A percentile compares a stretch with the other conserved stretches of the same genome.
These are phyloP conservation scores for Synanthedon myopaeformis DNA, from an alignment of 2,888 invertebrate species.

Conservation along the genomic window DNA sequence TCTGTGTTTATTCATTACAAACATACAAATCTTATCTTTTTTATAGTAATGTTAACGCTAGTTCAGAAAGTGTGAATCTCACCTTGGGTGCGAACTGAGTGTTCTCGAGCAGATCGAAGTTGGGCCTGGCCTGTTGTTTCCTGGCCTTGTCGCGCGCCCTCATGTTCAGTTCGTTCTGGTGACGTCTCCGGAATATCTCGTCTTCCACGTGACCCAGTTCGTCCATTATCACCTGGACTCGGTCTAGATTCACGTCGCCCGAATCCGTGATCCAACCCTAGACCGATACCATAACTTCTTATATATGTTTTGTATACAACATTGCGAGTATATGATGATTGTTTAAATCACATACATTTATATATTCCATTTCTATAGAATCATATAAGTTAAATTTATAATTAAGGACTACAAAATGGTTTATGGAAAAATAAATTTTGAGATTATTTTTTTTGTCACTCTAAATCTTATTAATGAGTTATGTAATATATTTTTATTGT, in stretches of 20 bases:
- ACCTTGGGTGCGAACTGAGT: slow-evolving; percentile 85
- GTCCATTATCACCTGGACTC: slow-evolving; percentile 95
- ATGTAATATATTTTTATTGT: no score
- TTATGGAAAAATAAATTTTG: no score
- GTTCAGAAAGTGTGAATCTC: slow-evolving; percentile 13
- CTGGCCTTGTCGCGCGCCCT: slow-evolving; percentile 82
- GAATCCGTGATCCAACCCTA: slow-evolving; percentile 96
- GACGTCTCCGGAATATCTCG: slow-evolving; percentile 94
- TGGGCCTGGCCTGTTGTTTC: slow-evolving; percentile 73
- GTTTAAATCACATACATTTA: background rate
- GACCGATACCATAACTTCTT: slow-evolving; percentile 7
- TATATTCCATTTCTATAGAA: no score
- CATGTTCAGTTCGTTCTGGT: slow-evolving; percentile 86
- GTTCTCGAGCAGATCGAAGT: slow-evolving; percentile 77
- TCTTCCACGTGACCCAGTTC: slow-evolving; percentile 96
- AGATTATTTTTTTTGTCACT: no score
- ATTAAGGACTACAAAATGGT: no score
- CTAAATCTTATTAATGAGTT: no score
- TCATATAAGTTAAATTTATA: no score
- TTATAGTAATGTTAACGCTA: no score
- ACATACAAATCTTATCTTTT: no score
- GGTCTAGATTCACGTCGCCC: slow-evolving; percentile 91
- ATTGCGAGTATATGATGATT: background rate
- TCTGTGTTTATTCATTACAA: no score
- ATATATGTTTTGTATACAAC: background rate